Evolutionary conservation across 2,113 vertebrate species (phyloP).

Genomic region (Rutilus rutilus): DNA sequence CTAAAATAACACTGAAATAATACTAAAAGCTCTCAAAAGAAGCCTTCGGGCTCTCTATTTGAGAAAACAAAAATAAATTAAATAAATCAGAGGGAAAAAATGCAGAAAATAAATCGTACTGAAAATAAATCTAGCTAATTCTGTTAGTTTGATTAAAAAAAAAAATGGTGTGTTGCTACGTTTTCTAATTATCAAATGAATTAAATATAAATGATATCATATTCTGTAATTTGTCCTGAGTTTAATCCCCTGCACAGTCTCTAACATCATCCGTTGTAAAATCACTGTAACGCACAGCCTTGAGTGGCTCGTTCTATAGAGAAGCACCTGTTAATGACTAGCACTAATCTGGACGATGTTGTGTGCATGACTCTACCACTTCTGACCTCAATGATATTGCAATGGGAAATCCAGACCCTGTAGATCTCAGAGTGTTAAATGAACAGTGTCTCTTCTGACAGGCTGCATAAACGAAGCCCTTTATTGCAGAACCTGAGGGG

Average conservation of each 20-base stretch:
- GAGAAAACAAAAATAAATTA: not conserved
- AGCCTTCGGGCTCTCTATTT: not conserved
- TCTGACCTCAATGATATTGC: not conserved
- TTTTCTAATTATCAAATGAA: not conserved
- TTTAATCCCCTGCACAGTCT: not conserved
- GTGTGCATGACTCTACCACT: not conserved
- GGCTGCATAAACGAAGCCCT: not conserved
- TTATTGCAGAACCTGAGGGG: not conserved
- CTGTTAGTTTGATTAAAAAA: too few species aligned
- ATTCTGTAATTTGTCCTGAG: not conserved
- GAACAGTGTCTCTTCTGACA: not conserved
- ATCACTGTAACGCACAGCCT: not conserved
- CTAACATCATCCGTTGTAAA: not conserved
- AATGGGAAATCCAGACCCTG: not conserved
- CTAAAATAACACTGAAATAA: not conserved
- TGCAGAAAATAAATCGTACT: not conserved
- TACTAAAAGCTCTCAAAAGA: not conserved
- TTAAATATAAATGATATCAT: not conserved
- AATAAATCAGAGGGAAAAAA: not conserved
- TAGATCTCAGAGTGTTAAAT: slow-evolving; percentile 9
- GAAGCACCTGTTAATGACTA: not conserved
- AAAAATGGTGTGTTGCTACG: not conserved
- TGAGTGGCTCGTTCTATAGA: not conserved
- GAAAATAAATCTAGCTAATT: not conserved
- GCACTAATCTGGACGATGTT: not conserved